Percentiles rank a stretch among this genome's conserved stretches.
phyloP scores from a whole-genome alignment of 2,888 invertebrate genomes.

The Campaea margaritaria region DNA sequence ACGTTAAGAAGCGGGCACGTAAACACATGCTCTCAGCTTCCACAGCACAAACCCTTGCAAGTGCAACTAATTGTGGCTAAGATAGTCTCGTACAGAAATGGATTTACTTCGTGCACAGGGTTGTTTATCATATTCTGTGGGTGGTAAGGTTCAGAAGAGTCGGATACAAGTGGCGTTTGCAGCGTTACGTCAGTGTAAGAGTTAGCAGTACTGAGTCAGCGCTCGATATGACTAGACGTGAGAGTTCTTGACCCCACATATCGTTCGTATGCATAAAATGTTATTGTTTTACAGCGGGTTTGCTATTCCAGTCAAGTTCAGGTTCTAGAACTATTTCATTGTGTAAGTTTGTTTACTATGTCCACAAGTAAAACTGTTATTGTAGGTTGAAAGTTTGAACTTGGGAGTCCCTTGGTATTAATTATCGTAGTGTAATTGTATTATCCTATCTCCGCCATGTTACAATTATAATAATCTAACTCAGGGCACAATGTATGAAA shows the following conservation, averaged over 20 bases:
- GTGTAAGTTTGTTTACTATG: neutral
- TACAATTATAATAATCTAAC: too few species aligned
- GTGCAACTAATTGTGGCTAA: conserved; percentile 54
- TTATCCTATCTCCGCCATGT: too few species aligned
- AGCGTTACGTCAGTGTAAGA: conserved; percentile 36
- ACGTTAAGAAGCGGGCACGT: conserved; percentile 33
- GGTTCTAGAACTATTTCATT: neutral
- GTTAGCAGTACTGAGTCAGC: conserved; percentile 58
- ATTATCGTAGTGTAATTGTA: too few species aligned
- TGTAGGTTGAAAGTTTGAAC: too few species aligned
- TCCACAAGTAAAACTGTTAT: too few species aligned
- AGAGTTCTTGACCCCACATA: conserved; percentile 70
- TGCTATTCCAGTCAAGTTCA: neutral
- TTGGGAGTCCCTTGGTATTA: too few species aligned
- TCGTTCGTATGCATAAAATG: conserved; percentile 47
- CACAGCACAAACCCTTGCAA: conserved; percentile 48
- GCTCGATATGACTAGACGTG: conserved; percentile 73
- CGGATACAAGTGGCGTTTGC: conserved; percentile 31
- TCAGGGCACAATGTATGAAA: too few species aligned
- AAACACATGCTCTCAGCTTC: conserved; percentile 49
- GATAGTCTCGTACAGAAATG: conserved; percentile 32
- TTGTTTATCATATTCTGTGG: conserved; percentile 23
- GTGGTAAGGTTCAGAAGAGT: conserved; percentile 31
- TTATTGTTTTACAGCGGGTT: conserved; percentile 7
- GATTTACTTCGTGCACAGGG: conserved; percentile 17